Conservation (phyloP, 2,113 vertebrate species). For the Corythornis cristatus region DNA sequence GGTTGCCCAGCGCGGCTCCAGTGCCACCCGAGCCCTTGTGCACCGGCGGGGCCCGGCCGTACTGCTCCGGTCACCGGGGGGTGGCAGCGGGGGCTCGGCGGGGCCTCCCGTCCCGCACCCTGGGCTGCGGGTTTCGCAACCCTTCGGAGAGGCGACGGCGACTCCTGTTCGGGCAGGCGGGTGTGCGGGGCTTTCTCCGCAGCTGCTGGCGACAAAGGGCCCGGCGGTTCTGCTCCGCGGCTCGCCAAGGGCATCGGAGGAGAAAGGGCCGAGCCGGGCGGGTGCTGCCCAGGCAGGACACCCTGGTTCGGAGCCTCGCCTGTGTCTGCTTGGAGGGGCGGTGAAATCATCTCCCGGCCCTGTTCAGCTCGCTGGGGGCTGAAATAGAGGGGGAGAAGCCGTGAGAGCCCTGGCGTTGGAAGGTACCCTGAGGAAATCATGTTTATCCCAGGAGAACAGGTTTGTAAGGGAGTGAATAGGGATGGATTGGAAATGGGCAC, state of each 20-base stretch:
- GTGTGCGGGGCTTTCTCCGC: fast-evolving
- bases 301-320: fast-evolving
- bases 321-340: fast-evolving
- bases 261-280: fast-evolving
- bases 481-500: neutral
- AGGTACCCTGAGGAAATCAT: neutral
- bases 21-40: neutral
- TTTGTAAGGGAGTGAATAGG: neutral
- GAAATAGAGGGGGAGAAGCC: neutral
- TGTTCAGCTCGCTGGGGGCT: neutral
- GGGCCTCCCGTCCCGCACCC: neutral
- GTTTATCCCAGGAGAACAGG: fast-evolving
- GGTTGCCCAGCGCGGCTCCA: neutral
- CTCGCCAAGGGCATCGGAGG: fast-evolving
- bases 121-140: too few species aligned
- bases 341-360: too few species aligned
- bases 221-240: fast-evolving
- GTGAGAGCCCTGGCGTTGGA: neutral
- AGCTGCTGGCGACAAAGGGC: fast-evolving
- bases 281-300: neutral
- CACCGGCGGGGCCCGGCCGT: neutral
- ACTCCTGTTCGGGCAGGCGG: fast-evolving
- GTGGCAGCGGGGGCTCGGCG: neutral
- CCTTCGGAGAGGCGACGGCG: neutral
- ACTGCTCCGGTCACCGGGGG: neutral